Evolutionary conservation across 2,797 vertebrate species (phyloP).

Genomic region (Tenualosa thibaudeaui): DNA sequence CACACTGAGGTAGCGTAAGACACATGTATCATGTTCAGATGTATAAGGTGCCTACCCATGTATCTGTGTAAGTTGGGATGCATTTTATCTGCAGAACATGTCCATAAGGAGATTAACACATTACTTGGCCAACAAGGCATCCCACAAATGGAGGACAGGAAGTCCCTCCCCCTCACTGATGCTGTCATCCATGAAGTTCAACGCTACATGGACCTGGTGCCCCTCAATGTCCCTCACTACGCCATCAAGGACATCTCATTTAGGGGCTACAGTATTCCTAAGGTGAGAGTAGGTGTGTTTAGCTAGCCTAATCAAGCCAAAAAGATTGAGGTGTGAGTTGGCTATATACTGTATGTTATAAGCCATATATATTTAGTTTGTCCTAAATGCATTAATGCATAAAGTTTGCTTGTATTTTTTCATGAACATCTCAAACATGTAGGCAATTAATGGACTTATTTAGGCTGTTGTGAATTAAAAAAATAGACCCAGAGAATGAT

Average conservation of each 20-base stretch:
- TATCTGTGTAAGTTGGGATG: not conserved
- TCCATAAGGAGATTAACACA: slow-evolving; percentile 69
- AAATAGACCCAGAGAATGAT: too few species aligned
- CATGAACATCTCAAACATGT: too few species aligned
- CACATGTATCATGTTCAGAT: not conserved
- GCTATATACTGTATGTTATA: too few species aligned
- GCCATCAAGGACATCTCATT: slow-evolving; percentile 63
- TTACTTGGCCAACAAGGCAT: slow-evolving; percentile 59
- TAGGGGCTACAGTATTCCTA: slow-evolving; percentile 66
- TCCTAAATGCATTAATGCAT: too few species aligned
- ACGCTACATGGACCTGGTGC: slow-evolving; percentile 67
- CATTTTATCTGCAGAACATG: slow-evolving; percentile 57
- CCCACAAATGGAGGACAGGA: slow-evolving; percentile 35
- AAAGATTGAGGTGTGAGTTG: too few species aligned
- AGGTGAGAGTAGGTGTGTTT: slow-evolving; percentile 46
- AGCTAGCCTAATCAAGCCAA: too few species aligned
- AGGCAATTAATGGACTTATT: too few species aligned
- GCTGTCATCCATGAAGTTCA: slow-evolving; percentile 77
- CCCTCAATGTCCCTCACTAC: slow-evolving; percentile 67
- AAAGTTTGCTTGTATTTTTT: too few species aligned
- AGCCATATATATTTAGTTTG: too few species aligned
- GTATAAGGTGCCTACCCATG: too few species aligned
- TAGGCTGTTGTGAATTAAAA: too few species aligned
- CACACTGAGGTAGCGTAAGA: not conserved
- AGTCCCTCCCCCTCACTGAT: slow-evolving; percentile 75